Evolutionary conservation across 2,113 vertebrate genomes (phyloP).

Genomic region (Phylloscopus trochilus): DNA sequence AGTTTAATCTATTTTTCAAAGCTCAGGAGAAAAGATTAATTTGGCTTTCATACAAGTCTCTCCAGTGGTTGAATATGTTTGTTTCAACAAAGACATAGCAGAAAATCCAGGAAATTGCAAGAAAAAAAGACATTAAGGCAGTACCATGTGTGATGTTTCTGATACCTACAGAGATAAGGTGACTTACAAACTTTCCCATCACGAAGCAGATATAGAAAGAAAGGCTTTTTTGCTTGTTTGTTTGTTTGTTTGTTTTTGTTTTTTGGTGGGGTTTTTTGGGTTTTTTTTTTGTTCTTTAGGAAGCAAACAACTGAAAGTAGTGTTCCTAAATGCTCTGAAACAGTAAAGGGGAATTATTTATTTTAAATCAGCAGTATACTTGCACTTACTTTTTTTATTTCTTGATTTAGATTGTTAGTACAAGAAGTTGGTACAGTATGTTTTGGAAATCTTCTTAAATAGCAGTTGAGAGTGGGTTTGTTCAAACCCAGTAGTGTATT

Average conservation of each 20-base stretch:
- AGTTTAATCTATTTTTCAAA: slow-evolving; percentile 40
- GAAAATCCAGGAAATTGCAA: slow-evolving; percentile 39
- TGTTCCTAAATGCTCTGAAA: not conserved
- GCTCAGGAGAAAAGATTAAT: slow-evolving; percentile 16
- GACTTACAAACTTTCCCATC: not conserved
- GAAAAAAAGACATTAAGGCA: not conserved
- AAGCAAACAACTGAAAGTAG: not conserved
- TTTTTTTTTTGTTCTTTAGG: not conserved
- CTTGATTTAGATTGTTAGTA: not conserved
- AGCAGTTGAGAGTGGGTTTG: not conserved
- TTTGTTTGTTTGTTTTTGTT: no score
- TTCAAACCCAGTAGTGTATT: not conserved
- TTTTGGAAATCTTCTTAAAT: not conserved
- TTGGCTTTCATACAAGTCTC: not conserved
- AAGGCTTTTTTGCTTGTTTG: no score
- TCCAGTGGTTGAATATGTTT: not conserved
- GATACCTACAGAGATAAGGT: slow-evolving; percentile 13
- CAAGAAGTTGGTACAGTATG: not conserved
- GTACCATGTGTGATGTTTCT: not conserved
- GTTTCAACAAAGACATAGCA: not conserved
- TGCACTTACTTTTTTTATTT: not conserved
- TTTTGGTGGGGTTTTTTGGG: no score
- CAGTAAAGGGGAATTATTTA: not conserved
- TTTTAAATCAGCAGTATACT: not conserved
- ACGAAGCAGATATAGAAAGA: not conserved